Conservation (phyloP, 2,113 vertebrate species). For the Ceyx melanurus region DNA sequence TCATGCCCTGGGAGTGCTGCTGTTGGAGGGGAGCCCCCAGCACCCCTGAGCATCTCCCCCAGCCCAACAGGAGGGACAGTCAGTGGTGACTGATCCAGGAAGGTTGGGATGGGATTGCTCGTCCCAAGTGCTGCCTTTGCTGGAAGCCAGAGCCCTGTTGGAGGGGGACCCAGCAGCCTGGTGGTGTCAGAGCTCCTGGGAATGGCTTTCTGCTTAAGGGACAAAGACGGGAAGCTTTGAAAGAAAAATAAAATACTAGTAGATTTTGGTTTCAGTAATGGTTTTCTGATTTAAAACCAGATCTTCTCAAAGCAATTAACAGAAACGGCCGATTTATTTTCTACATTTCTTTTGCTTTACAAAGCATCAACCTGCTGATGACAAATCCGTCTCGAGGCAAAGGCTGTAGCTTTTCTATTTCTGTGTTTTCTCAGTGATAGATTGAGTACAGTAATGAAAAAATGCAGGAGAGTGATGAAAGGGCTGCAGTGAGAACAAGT, state of each 20-base stretch:
- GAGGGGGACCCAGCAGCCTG: not conserved
- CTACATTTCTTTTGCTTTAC: constrained; percentile 4
- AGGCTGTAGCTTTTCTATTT: not conserved
- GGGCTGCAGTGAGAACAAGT: constrained; percentile 44
- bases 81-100: not conserved
- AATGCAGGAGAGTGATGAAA: constrained; percentile 45
- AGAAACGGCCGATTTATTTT: constrained; percentile 33
- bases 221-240: not conserved
- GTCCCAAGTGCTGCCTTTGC: not conserved
- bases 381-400: constrained; percentile 19
- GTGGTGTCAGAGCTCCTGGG: rapidly evolving
- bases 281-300: not conserved
- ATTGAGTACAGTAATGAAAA: constrained; percentile 52
- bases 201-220: not conserved
- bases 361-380: not conserved
- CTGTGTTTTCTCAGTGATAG: constrained; percentile 54
- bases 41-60: not conserved
- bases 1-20: rapidly evolving
- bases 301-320: constrained; percentile 33
- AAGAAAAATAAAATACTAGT: not conserved
- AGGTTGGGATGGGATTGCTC: not conserved
- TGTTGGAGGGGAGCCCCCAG: not conserved
- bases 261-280: not conserved
- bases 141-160: not conserved
- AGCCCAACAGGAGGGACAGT: rapidly evolving